Percentiles rank a stretch among this genome's conserved stretches.
Conservation (phyloP, 1,140 invertebrate genomes). For the Homarus americanus region DNA sequence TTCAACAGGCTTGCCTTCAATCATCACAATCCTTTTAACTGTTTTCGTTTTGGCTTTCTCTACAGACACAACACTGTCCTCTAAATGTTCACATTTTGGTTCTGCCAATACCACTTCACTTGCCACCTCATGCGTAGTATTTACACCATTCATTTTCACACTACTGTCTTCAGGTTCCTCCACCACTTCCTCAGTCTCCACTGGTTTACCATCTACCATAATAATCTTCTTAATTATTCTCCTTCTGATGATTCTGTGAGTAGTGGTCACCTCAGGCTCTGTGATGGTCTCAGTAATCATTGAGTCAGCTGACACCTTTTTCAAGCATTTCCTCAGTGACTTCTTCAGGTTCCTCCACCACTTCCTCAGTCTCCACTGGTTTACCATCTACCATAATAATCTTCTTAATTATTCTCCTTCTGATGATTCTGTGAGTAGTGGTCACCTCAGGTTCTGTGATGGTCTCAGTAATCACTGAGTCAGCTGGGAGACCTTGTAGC, state of each 20-base stretch:
- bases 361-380: conserved; percentile 41
- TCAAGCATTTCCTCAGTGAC: conserved; percentile 24
- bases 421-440: conserved; percentile 15
- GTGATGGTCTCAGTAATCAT: conserved; percentile 30
- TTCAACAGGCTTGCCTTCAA: conserved; percentile 35
- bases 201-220: conserved; percentile 38
- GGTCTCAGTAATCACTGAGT: conserved; percentile 16
- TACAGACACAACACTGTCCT: neutral
- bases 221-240: conserved; percentile 47
- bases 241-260: conserved; percentile 29
- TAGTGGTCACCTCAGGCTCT: conserved; percentile 12
- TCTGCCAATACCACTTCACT: conserved; percentile 9
- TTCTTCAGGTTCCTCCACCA: conserved; percentile 25
- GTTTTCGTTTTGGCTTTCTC: neutral
- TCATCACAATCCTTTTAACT: conserved; percentile 16
- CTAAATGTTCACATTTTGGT: neutral
- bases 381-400: conserved; percentile 32
- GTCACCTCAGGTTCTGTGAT: conserved; percentile 25
- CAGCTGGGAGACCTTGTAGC: neutral
- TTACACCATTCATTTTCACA: neutral
- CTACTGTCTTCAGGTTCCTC: conserved; percentile 42
- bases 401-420: conserved; percentile 32
- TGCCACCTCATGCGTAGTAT: conserved; percentile 9
- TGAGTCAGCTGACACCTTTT: conserved; percentile 13
- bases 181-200: conserved; percentile 35